A percentile compares a stretch with the other conserved stretches of the same genome.
These are phyloP conservation scores for Chrysolina oricalcia DNA, from an alignment of 2,888 invertebrate genomes.

Conservation along the genomic window DNA sequence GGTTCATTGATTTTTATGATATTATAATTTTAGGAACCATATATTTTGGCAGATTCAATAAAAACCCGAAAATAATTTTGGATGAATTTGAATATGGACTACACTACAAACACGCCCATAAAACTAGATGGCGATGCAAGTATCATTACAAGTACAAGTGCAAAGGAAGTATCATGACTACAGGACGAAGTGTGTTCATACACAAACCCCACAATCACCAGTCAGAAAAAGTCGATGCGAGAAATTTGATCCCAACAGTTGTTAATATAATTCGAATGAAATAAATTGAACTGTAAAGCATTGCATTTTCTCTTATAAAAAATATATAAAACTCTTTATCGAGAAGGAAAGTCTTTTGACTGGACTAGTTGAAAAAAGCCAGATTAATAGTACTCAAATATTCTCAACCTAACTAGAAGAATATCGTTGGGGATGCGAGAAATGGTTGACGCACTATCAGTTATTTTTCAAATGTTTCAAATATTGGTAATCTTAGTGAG, in stretches of 20 bases:
- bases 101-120: slow-evolving; percentile 46
- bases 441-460: too few species aligned
- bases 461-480: too few species aligned
- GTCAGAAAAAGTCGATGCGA: slow-evolving; percentile 16
- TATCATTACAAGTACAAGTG: slow-evolving; percentile 50
- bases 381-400: too few species aligned
- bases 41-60: slow-evolving; percentile 57
- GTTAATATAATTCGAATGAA: slow-evolving; percentile 23
- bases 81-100: slow-evolving; percentile 55
- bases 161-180: slow-evolving; percentile 49
- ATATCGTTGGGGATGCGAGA: too few species aligned
- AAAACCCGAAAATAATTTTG: slow-evolving; percentile 57
- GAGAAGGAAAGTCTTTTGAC: too few species aligned
- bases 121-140: slow-evolving; percentile 58
- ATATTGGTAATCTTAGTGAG: too few species aligned
- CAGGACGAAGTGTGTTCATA: slow-evolving; percentile 47
- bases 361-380: too few species aligned
- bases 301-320: background rate
- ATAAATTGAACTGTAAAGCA: background rate
- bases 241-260: slow-evolving; percentile 25
- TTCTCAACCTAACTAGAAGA: too few species aligned
- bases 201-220: slow-evolving; percentile 47
- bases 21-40: slow-evolving; percentile 42
- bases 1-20: slow-evolving; percentile 27
- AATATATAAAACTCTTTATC: too few species aligned